A percentile compares a stretch with the other conserved stretches of the same genome.
Evolutionary conservation across 2,113 vertebrate genomes (phyloP).

Genomic region (Euleptes europaea): DNA sequence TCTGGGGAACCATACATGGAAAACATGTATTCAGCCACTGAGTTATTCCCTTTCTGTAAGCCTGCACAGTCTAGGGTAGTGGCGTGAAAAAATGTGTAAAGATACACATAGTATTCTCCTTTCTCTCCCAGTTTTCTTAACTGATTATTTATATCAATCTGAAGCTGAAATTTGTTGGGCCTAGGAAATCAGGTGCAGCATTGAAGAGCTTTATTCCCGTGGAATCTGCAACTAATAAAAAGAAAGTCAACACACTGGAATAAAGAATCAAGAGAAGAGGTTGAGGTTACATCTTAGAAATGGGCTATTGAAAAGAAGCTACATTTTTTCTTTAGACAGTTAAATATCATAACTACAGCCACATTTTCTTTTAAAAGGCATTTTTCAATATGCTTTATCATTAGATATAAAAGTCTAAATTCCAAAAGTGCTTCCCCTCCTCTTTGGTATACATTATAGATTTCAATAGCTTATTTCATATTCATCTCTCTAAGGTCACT

Average conservation of each 20-base stretch:
- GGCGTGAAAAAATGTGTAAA: too few relatives aligned
- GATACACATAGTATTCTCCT: too few relatives aligned
- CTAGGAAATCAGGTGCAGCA: background rate
- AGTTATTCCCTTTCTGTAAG: background rate
- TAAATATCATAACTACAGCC: background rate
- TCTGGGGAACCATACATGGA: background rate
- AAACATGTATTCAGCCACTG: background rate
- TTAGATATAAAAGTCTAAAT: background rate
- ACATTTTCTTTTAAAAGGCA: background rate
- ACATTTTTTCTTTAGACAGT: background rate
- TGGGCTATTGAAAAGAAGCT: background rate
- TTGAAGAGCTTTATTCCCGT: background rate
- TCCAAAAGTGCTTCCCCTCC: background rate
- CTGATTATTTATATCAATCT: background rate
- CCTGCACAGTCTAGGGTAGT: too few relatives aligned
- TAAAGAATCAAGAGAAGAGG: background rate
- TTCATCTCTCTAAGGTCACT: slow-evolving; percentile 5
- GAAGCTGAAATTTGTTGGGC: background rate
- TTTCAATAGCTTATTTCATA: slow-evolving; percentile 1
- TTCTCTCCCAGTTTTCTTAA: background rate
- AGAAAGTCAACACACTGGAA: background rate
- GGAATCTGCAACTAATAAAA: background rate
- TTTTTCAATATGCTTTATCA: background rate
- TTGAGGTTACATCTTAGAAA: background rate
- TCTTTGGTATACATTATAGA: background rate